phyloP scores from a whole-genome alignment of 2,888 invertebrate species.

The Lysandra bellargus region DNA sequence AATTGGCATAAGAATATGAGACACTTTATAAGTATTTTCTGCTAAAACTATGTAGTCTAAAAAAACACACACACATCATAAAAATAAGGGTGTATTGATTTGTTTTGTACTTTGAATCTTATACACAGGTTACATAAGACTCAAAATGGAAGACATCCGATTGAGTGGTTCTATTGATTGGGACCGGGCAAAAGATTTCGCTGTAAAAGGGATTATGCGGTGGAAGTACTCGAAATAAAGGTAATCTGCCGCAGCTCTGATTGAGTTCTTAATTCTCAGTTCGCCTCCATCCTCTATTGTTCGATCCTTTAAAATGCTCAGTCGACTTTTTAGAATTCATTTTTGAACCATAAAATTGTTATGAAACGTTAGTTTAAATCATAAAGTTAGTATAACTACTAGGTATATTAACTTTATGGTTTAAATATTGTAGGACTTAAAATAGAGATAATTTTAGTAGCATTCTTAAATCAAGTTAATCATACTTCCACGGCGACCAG shows the following conservation, averaged over 20 bases:
- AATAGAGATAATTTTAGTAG: no score
- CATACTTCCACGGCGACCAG: no score
- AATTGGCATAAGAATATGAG: no score
- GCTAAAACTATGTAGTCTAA: no score
- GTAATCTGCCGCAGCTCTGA: constrained; percentile 19
- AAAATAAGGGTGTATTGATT: background rate
- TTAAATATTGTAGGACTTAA: no score
- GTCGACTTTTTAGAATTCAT: background rate
- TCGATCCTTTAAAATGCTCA: background rate
- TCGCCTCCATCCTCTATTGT: background rate
- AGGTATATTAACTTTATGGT: no score
- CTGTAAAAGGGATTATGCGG: constrained; percentile 16
- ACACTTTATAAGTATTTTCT: no score
- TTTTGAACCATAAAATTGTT: background rate
- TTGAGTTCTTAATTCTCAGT: constrained; percentile 19
- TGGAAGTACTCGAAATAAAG: constrained; percentile 9
- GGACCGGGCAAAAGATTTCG: constrained; percentile 12
- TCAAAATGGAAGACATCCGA: background rate
- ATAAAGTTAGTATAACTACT: no score
- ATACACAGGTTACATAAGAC: background rate
- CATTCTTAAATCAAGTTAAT: no score
- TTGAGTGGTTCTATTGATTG: background rate
- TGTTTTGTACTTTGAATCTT: background rate
- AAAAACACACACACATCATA: background rate
- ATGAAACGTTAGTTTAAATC: no score